phyloP scores from a whole-genome alignment of 1,140 invertebrate species.

The Bombyx mori region ASM3026992v2 NC_085120.1:9555501-9556000 shows the following conservation, averaged over 20 bases:
- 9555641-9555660: too few relatives aligned
- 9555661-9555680: too few relatives aligned
- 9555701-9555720: too few relatives aligned
- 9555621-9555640: too few relatives aligned
- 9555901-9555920: background rate
- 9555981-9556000: background rate
- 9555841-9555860: background rate
- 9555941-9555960: constrained; percentile 15
- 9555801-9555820: too few relatives aligned
- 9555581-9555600: too few relatives aligned
- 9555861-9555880: background rate
- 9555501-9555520: constrained; percentile 56
- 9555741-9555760: too few relatives aligned
- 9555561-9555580: constrained; percentile 11
- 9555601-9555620: background rate
- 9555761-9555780: too few relatives aligned
- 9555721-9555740: too few relatives aligned
- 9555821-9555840: too few relatives aligned
- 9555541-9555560: constrained; percentile 33
- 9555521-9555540: constrained; percentile 50
- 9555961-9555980: constrained; percentile 9
- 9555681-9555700: too few relatives aligned
- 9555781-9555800: too few relatives aligned
- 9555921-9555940: constrained; percentile 15
- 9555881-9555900: background rate